phyloP scores from a whole-genome alignment of 2,888 invertebrate species.

The Drosophila hamatofila region DNA sequence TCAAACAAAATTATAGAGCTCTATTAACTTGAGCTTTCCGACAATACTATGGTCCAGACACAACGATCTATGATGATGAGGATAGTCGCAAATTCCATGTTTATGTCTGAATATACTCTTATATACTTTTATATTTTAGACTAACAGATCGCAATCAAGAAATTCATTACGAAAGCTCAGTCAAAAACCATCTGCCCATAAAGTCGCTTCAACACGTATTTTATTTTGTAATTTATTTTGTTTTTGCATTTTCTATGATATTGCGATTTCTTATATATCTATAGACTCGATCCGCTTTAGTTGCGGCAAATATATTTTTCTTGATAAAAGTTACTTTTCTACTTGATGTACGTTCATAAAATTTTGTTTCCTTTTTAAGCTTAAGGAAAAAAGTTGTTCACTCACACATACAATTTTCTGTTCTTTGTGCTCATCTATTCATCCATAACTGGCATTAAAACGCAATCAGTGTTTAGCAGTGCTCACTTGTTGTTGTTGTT shows the following conservation, averaged over 20 bases:
- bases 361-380: conserved; percentile 2
- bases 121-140: too few relatives aligned
- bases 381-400: conserved; percentile 1
- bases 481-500: conserved; percentile 31
- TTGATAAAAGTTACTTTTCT: conserved; percentile 5
- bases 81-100: too few relatives aligned
- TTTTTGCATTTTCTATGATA: neutral
- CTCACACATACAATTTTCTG: conserved; percentile 1
- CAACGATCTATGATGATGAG: too few relatives aligned
- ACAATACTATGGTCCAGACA: too few relatives aligned
- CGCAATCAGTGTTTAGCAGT: conserved; percentile 74
- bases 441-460: conserved; percentile 76
- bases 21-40: too few relatives aligned
- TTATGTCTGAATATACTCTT: too few relatives aligned
- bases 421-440: conserved; percentile 51
- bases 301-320: neutral
- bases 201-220: neutral
- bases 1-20: too few relatives aligned
- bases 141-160: too few relatives aligned
- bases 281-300: conserved; percentile 3
- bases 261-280: neutral
- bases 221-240: neutral
- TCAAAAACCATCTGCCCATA: too few relatives aligned
- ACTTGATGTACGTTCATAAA: conserved; percentile 1
- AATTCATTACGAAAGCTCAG: too few relatives aligned